phyloP scores from a whole-genome alignment of 2,888 invertebrate species.

The Drosophila koepferae region DNA sequence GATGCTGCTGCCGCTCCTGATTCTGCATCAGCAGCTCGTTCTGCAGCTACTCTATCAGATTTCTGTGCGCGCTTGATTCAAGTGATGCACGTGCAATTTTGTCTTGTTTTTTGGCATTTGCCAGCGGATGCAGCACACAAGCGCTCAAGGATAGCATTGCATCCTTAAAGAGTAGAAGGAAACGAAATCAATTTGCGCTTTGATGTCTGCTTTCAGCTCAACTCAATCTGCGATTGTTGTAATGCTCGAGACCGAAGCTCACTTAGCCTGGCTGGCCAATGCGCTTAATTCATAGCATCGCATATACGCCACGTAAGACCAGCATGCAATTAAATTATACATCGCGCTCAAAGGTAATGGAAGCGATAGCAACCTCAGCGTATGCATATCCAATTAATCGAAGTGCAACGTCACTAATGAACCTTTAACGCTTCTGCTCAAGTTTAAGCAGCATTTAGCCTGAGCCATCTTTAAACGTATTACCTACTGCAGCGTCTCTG shows the following conservation, averaged over 20 bases:
- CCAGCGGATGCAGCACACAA: constrained; percentile 19
- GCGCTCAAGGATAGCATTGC: constrained; percentile 20
- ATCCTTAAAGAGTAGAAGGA: constrained; percentile 8
- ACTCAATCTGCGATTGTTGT: constrained; percentile 29
- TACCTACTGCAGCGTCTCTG: constrained; percentile 42
- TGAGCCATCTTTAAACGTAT: constrained; percentile 67
- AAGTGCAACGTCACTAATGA: constrained; percentile 44
- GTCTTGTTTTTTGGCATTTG: constrained; percentile 38
- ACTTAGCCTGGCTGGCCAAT: constrained; percentile 8
- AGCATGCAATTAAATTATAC: constrained; percentile 69
- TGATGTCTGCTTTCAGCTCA: constrained; percentile 23
- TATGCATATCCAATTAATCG: constrained; percentile 69
- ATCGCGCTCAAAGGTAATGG: constrained; percentile 26
- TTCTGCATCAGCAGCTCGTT: constrained; percentile 12
- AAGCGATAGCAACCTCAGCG: constrained; percentile 15
- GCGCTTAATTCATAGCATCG: constrained; percentile 62
- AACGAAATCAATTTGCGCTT: constrained; percentile 54
- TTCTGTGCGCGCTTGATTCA: constrained; percentile 37
- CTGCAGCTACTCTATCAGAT: constrained; percentile 20
- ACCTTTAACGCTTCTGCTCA: constrained; percentile 25
- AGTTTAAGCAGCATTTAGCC: constrained; percentile 60
- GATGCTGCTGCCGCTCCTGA: constrained; percentile 1
- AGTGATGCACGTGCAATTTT: constrained; percentile 35
- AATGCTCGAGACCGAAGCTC: not conserved
- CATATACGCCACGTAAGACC: constrained; percentile 49